Evolutionary conservation across 1,140 invertebrate species (phyloP), one percentile per base, ranked within the genome.

Genomic region (Ericerus pela): DNA sequence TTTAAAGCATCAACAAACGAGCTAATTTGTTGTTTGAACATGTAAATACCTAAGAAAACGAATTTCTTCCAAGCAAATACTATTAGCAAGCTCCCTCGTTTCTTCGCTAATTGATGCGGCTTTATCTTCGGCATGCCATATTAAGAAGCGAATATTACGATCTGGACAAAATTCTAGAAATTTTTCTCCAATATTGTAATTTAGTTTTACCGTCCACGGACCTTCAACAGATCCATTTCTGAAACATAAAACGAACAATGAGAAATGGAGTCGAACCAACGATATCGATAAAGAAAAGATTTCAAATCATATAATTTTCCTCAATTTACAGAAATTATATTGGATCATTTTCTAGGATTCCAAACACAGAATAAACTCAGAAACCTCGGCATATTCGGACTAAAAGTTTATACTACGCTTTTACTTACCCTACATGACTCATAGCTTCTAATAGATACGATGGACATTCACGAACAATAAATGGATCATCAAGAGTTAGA

Each of bases 141-240:
- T 70, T 66, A 88, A 88, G 78, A 80, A 89, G 31, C 93, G 72
- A 28, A 85, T 65, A 22, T 76, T 67, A 58, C 83, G 71, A 67
- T 85, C 79, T 1, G 85, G 79, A 70, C 92, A 96, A 68, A 88
- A 79, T 67, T 91, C 79, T 65, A 92, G 71, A 63, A 86, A 89
- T 11, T 76, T 73, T 53, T 79, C 68, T 60, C 82, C 79, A 31
- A 89, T 73, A 59, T 79, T 69, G 1, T 82, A 79, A 37, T 85
- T 73, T 18, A 93, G 71, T 1, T 79, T 85, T 1, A 91, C 70
- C 58, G 74, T 78, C 88, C 86, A 94, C 8, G 84, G 88, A 8
- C 82, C 87, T 63, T 73, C 71, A n/a, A 70, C 67, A 1, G 78
- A 74, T 58, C 83, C 73, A 12, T 64, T 55, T 27, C 71, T 64